Evolutionary conservation across 2,797 vertebrate species (phyloP), one percentile per base, ranked within the genome.

Genomic region (Takifugu rubripes): DNA sequence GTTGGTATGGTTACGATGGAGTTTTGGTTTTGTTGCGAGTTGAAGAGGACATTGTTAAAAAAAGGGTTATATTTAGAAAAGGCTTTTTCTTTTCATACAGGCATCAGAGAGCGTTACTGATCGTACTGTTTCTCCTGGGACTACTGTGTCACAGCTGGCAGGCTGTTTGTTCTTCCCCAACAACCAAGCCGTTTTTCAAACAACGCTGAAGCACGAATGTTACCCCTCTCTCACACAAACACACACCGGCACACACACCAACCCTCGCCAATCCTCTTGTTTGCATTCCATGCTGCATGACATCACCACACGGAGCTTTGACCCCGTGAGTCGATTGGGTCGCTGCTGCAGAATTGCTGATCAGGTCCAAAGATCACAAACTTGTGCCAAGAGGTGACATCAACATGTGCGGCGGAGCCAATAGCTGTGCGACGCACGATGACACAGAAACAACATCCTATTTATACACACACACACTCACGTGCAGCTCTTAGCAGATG

Each of bases 361-460:
- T 88, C 72, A 67, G 72, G 81, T 84, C 78, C 75, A 87, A 84
- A 89, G 84, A 89, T 87, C 84, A 82, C 84, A 84, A 74, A 84
- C 78, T 84, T 25, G 69, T 84, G 84, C 84, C 86, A 87, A 86
- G 67, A 77, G 83, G 77, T 90, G 89, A 92, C 90, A 87, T 90
- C 86, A 85, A 79, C 51, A 17, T 61, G 69, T 81, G 74, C 77
- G 83, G 79, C 70, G 77, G 75, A 84, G 82, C 77, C 87, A 87
- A 75, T 74, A 72, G 65, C 71, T 14, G 63, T 84, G 84, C 85
- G 68, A 84, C 70, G 78, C 74, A 71, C 77, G 42, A 54, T 76
- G 78, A 63, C 71, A 60, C 79, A 82, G 87, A 87, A 83, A 79
- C 83, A 83, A 84, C 82, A 87, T 86, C 84, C 81, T 64, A 79